These are phyloP conservation scores for Spialia ferax DNA, from an alignment of 2,888 invertebrate genomes.

Conservation along the genomic window DNA sequence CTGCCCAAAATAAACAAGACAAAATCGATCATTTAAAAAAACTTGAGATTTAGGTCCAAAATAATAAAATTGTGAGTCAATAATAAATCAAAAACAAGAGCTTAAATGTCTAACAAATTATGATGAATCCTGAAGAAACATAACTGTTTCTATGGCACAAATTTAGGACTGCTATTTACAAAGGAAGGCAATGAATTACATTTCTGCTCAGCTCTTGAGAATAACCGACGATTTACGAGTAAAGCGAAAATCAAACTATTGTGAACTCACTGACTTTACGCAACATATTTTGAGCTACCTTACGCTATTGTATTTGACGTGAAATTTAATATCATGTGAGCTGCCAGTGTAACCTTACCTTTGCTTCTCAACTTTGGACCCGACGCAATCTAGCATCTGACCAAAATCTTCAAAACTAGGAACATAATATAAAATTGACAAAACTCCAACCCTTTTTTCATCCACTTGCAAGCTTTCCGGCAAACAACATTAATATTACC, in stretches of 20 bases:
- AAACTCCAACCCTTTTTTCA: constrained; percentile 20
- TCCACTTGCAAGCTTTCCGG: constrained; percentile 12
- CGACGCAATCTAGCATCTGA: not conserved
- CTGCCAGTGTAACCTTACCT: not conserved
- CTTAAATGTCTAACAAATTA: too few relatives aligned
- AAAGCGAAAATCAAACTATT: not conserved
- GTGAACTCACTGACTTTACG: not conserved
- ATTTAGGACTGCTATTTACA: too few relatives aligned
- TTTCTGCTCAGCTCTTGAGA: not conserved
- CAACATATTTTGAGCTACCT: too few relatives aligned
- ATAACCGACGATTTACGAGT: too few relatives aligned
- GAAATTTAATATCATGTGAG: not conserved
- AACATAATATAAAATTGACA: constrained; percentile 36
- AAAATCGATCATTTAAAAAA: too few relatives aligned
- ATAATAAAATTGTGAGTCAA: too few relatives aligned
- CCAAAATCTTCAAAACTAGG: constrained; percentile 23
- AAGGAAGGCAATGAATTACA: not conserved
- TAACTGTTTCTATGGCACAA: too few relatives aligned
- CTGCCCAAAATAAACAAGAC: too few relatives aligned
- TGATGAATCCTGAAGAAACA: too few relatives aligned
- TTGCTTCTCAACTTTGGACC: not conserved
- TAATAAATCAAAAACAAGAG: too few relatives aligned
- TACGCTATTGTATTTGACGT: too few relatives aligned
- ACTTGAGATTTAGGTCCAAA: too few relatives aligned
- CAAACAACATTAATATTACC: not conserved